Conservation (phyloP, 2,113 vertebrate genomes). For the human (Homo sapiens) region GRCh38 chr5:93355501-93356000, state of each 20-base stretch:
- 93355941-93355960: neutral
- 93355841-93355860: neutral
- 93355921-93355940: neutral
- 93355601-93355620: neutral
- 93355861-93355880: neutral
- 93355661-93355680: neutral
- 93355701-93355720: neutral
- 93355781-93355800: neutral
- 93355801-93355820: neutral
- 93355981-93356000: neutral
- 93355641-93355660: neutral
- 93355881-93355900: neutral
- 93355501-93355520: constrained; percentile 94
- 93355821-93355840: neutral
- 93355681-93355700: neutral
- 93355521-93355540: constrained; percentile 92
- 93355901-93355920: neutral
- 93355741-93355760: neutral
- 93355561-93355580: neutral
- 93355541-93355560: neutral
- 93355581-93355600: neutral
- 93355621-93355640: neutral
- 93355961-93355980: neutral
- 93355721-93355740: neutral
- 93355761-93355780: neutral